Conservation (phyloP, 2,888 invertebrate genomes). For the Odontocolon sp. region DNA sequence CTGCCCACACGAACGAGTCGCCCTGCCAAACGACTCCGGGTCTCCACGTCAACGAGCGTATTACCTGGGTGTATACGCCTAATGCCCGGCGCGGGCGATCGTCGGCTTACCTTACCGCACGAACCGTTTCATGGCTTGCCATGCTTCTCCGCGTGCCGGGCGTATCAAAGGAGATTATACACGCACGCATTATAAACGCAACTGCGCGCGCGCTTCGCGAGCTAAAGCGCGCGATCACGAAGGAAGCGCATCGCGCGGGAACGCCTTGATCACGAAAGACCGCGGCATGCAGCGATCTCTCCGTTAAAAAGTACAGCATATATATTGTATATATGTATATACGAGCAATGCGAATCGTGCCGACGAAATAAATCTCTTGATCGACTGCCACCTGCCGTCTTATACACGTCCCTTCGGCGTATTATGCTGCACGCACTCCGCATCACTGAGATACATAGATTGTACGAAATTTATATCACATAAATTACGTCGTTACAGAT, state of each 20-base stretch:
- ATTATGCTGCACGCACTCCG: slow-evolving; percentile 62
- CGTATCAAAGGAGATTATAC: slow-evolving; percentile 59
- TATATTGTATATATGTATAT: neutral
- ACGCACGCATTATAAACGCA: slow-evolving; percentile 51
- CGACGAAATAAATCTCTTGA: slow-evolving; percentile 73
- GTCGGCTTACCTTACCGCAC: slow-evolving; percentile 18
- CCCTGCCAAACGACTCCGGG: slow-evolving; percentile 70
- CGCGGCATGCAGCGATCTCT: slow-evolving; percentile 46
- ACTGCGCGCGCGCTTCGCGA: slow-evolving; percentile 9
- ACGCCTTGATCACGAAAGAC: slow-evolving; percentile 28
- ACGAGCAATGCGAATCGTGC: slow-evolving; percentile 50
- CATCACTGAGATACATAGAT: neutral
- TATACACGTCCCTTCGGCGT: slow-evolving; percentile 49
- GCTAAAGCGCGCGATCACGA: slow-evolving; percentile 17
- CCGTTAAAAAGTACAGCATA: too few relatives aligned
- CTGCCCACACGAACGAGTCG: slow-evolving; percentile 73
- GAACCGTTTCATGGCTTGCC: neutral
- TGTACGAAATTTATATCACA: too few relatives aligned
- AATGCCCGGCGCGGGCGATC: slow-evolving; percentile 44
- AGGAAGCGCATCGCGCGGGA: neutral
- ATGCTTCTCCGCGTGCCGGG: slow-evolving; percentile 27
- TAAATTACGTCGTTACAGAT: slow-evolving; percentile 19
- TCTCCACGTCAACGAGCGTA: slow-evolving; percentile 69
- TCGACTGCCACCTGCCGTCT: slow-evolving; percentile 75
- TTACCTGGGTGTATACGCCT: slow-evolving; percentile 55